Evolutionary conservation across 1,140 invertebrate species (phyloP).

Genomic region (Drosophila melanogaster): Release_6_plus_ISO1_MT NT_037436.4:21844501-21845000

Average conservation of each 20-base stretch:
- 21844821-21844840: constrained; percentile 56
- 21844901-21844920: constrained; percentile 19
- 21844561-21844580: constrained; percentile 62
- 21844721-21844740: constrained; percentile 3
- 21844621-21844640: constrained; percentile 57
- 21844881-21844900: constrained; percentile 22
- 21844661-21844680: constrained; percentile 18
- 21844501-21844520: constrained; percentile 75
- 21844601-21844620: constrained; percentile 29
- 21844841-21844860: constrained; percentile 55
- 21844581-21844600: constrained; percentile 82
- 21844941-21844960: constrained; percentile 9
- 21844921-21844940: neutral
- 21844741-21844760: constrained; percentile 9
- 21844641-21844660: constrained; percentile 58
- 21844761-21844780: constrained; percentile 48
- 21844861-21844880: constrained; percentile 26
- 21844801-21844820: constrained; percentile 79
- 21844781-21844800: constrained; percentile 82
- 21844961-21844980: constrained; percentile 39
- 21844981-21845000: constrained; percentile 44
- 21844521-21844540: constrained; percentile 39
- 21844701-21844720: constrained; percentile 8
- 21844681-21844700: constrained; percentile 10
- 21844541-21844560: constrained; percentile 17